Evolutionary conservation across 2,888 invertebrate genomes (phyloP).

Genomic region (Punctoribates punctum): DNA sequence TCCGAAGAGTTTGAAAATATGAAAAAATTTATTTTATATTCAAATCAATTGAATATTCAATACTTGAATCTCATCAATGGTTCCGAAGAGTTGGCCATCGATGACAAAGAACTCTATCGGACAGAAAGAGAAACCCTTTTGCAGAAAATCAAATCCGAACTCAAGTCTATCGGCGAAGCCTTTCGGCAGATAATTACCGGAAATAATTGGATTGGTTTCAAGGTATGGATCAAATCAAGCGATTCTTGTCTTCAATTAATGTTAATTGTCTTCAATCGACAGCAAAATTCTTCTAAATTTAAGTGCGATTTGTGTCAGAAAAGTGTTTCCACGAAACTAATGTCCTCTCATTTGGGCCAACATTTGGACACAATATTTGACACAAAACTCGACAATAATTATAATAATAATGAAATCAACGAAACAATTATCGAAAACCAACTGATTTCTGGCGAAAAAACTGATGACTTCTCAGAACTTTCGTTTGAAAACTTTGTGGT

Average conservation of each 20-base stretch:
- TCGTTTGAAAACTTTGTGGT: too few species aligned
- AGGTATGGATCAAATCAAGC: too few species aligned
- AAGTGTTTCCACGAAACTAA: background rate
- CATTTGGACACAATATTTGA: background rate
- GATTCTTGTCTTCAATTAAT: background rate
- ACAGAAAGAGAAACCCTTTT: background rate
- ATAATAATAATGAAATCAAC: too few species aligned
- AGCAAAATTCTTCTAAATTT: background rate
- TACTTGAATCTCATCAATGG: constrained; percentile 1
- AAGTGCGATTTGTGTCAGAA: background rate
- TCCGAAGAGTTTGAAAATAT: background rate
- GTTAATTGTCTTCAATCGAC: background rate
- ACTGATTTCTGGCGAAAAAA: too few species aligned
- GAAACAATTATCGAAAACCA: too few species aligned
- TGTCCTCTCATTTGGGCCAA: background rate
- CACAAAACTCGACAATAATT: too few species aligned
- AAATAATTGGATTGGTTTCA: too few species aligned
- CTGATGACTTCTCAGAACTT: too few species aligned
- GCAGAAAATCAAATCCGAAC: background rate
- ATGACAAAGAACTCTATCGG: background rate
- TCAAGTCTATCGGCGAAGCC: background rate
- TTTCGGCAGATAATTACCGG: background rate
- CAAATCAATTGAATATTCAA: constrained; percentile 2
- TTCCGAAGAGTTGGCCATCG: too few species aligned
- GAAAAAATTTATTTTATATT: background rate